phyloP scores from a whole-genome alignment of 2,888 invertebrate genomes.

The Rhagium mordax region DNA sequence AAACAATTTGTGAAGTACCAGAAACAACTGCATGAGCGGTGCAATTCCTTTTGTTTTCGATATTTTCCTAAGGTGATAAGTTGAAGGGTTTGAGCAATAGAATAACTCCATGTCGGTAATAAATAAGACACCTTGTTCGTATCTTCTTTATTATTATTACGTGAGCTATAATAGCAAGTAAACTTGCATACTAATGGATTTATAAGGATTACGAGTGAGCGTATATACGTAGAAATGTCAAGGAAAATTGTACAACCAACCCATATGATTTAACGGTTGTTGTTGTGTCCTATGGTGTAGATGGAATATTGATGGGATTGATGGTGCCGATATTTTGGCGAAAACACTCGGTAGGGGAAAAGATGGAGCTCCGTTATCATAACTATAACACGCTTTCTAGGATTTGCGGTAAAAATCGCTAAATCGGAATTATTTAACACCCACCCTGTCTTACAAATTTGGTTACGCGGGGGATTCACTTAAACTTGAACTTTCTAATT shows the following conservation, averaged over 20 bases:
- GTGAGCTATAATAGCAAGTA: background rate
- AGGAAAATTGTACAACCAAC: conserved; percentile 18
- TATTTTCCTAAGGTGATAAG: too few relatives aligned
- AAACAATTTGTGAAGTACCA: too few relatives aligned
- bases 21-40: too few relatives aligned
- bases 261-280: conserved; percentile 15
- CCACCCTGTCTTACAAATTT: background rate
- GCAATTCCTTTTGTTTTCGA: too few relatives aligned
- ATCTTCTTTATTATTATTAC: conserved; percentile 4
- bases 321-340: background rate
- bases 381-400: background rate
- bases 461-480: background rate
- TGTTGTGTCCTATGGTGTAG: background rate
- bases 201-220: conserved; percentile 29
- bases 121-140: background rate
- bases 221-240: conserved; percentile 28
- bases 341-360: background rate
- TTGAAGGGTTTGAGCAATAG: too few relatives aligned
- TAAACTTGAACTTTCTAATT: background rate
- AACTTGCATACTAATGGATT: conserved; percentile 6
- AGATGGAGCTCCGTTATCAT: background rate
- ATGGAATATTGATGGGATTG: background rate
- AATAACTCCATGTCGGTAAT: background rate
- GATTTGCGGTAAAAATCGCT: background rate
- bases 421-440: background rate